These are phyloP conservation scores for Sepiola atlantica DNA, from an alignment of 2,888 invertebrate species.

Conservation along the genomic window DNA sequence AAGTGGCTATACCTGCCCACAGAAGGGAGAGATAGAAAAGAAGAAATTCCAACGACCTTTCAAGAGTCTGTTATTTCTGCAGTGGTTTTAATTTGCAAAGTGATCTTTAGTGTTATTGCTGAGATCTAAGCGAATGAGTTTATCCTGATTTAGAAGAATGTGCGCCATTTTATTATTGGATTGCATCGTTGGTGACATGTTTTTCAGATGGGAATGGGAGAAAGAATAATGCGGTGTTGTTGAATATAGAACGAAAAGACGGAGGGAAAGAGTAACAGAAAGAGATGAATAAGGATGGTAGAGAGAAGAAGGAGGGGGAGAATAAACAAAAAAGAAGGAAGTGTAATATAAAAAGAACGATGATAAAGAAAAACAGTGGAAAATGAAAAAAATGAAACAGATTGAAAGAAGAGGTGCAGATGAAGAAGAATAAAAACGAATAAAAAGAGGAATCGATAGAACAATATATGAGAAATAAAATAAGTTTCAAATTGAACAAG, in stretches of 20 bases:
- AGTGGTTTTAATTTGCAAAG: not conserved
- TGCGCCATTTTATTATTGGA: not conserved
- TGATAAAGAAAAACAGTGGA: not conserved
- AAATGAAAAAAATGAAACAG: not conserved
- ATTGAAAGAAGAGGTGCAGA: not conserved
- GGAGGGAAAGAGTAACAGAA: not conserved
- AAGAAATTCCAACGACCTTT: not conserved
- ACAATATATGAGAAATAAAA: not conserved
- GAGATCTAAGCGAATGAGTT: not conserved
- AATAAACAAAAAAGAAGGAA: not conserved
- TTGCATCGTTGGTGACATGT: not conserved
- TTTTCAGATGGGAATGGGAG: not conserved
- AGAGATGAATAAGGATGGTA: not conserved
- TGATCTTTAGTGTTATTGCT: not conserved
- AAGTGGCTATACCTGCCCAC: not conserved
- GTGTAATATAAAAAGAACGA: not conserved
- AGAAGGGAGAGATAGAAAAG: not conserved
- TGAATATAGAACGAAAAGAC: not conserved
- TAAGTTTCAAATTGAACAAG: too few relatives aligned
- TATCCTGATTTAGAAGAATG: not conserved
- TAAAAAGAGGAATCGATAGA: not conserved
- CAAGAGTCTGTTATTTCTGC: not conserved
- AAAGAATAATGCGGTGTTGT: not conserved
- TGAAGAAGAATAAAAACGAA: not conserved
- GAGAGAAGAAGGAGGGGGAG: accelerated